These are phyloP conservation scores for Monomorium pharaonis DNA, from an alignment of 1,140 invertebrate species.

Conservation along the genomic window DNA sequence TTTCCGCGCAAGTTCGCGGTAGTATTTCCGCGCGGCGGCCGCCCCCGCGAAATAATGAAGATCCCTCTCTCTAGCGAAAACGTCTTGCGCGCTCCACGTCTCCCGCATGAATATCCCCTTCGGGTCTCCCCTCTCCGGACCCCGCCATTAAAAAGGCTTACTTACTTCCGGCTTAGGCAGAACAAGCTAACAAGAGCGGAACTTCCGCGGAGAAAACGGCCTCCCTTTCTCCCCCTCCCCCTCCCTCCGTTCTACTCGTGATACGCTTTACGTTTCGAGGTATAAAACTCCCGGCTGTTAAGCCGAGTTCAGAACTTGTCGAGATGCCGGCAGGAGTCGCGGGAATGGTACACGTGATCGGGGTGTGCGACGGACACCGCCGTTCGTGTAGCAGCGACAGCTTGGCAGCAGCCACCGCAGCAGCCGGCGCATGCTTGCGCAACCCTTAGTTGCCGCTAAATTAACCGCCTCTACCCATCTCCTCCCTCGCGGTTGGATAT, in stretches of 20 bases:
- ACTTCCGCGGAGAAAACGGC: conserved; percentile 53
- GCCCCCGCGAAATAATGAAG: conserved; percentile 41
- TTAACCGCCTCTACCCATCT: conserved; percentile 28
- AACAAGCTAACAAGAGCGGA: conserved; percentile 50
- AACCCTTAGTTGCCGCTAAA: conserved; percentile 12
- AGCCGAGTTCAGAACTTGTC: conserved; percentile 58
- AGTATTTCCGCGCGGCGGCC: neutral
- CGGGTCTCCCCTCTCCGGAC: neutral
- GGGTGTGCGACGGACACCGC: conserved; percentile 40
- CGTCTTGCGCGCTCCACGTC: conserved; percentile 61
- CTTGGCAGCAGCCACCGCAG: conserved; percentile 42
- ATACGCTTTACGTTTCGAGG: conserved; percentile 62
- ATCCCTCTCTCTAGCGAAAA: conserved; percentile 57
- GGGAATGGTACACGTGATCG: conserved; percentile 55
- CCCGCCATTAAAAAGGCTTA: conserved; percentile 69
- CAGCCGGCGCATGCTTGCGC: neutral
- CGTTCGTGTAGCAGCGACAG: conserved; percentile 35
- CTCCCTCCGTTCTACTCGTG: neutral
- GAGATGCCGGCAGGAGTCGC: conserved; percentile 24
- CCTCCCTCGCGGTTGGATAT: neutral
- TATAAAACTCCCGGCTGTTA: conserved; percentile 60
- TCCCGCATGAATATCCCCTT: conserved; percentile 63
- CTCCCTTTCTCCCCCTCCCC: neutral
- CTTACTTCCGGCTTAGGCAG: conserved; percentile 41
- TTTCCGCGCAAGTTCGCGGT: neutral